Conservation (phyloP, 2,113 vertebrate species). For the Loxodonta africana region DNA sequence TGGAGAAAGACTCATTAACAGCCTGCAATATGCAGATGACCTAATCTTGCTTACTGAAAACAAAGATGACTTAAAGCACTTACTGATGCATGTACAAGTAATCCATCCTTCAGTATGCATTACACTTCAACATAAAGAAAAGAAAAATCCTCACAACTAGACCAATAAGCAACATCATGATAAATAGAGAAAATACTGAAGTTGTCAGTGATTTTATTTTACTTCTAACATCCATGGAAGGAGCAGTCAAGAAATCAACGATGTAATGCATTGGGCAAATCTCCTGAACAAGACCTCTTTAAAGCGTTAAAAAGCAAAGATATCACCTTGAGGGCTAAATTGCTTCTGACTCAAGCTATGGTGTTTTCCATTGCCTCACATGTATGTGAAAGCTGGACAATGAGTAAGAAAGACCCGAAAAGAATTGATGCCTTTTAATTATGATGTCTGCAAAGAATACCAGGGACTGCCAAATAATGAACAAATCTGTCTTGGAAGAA, state of each 20-base stretch:
- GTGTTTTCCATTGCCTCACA: background rate
- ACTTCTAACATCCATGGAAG: background rate
- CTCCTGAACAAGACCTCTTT: background rate
- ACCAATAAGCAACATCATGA: background rate
- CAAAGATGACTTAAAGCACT: background rate
- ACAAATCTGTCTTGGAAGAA: background rate
- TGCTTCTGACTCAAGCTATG: background rate
- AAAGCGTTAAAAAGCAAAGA: background rate
- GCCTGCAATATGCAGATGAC: background rate
- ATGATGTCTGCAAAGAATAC: background rate
- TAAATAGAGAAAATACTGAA: too few species aligned
- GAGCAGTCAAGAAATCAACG: background rate
- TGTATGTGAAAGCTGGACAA: background rate
- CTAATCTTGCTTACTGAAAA: background rate
- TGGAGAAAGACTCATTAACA: background rate
- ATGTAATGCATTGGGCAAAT: background rate
- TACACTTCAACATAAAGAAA: background rate
- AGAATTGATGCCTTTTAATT: background rate
- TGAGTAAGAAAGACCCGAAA: background rate
- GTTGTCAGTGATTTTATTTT: background rate
- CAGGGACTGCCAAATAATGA: background rate
- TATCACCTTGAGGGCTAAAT: background rate
- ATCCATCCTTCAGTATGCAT: background rate
- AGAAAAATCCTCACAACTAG: background rate
- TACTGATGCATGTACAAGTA: background rate